Conservation (phyloP, 2,797 vertebrate genomes). For the Xiphophorus birchmanni region DNA sequence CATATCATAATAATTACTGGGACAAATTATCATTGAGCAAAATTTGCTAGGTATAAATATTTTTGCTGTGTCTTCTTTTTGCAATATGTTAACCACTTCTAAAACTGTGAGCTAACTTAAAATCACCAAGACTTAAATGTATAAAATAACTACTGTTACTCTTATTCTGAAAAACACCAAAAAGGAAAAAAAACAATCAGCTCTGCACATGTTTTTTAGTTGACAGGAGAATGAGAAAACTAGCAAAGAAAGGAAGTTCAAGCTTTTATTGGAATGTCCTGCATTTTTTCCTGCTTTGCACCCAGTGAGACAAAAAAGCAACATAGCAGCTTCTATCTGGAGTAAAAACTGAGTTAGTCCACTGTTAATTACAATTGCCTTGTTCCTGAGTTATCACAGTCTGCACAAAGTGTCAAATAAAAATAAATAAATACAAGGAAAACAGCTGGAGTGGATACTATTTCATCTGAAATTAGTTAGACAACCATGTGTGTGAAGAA, state of each 20-base stretch:
- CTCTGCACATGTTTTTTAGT: slow-evolving; percentile 36
- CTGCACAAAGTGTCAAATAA: slow-evolving; percentile 6
- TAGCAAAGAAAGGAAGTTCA: slow-evolving; percentile 60
- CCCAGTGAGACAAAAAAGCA: slow-evolving; percentile 20
- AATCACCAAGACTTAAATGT: background rate
- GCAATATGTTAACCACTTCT: background rate
- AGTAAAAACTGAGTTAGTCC: background rate
- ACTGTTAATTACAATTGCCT: background rate
- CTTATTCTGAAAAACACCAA: slow-evolving; percentile 9
- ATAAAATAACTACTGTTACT: background rate
- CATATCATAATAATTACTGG: too few species aligned
- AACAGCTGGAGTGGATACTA: slow-evolving; percentile 22
- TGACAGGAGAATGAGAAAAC: slow-evolving; percentile 33
- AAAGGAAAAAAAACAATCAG: slow-evolving; percentile 28
- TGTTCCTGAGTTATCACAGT: background rate
- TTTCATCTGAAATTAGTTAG: slow-evolving; percentile 54
- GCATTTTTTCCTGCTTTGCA: slow-evolving; percentile 39
- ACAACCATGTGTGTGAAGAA: slow-evolving; percentile 49
- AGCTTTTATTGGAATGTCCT: slow-evolving; percentile 57
- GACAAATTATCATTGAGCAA: too few species aligned
- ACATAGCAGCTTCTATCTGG: slow-evolving; percentile 25
- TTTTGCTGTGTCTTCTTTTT: background rate
- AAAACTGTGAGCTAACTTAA: background rate
- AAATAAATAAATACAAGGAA: background rate
- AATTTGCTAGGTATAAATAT: background rate